Base-by-base conservation (phyloP, 2,888 invertebrate species). In the Blomia tropicalis region DNA sequence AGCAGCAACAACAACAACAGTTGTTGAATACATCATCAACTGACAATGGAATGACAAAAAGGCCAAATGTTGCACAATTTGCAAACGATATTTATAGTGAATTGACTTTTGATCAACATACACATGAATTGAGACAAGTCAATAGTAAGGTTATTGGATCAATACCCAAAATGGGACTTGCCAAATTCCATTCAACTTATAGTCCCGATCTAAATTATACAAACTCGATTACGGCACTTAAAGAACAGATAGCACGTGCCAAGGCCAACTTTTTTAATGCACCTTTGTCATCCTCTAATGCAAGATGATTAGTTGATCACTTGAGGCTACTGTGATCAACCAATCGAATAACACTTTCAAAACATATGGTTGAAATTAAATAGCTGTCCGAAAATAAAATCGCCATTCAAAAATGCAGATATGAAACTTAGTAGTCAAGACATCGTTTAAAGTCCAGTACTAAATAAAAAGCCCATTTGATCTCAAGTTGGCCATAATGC, bases 221-320 rank as follows among this genome's bases (percentile, higher is more conserved):
- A n/a, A 56, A 56, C 23, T 56, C 56, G n/a, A 27, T 56, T 11
- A 56, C 56, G 1, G 56, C 56, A 1, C 30, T 56, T 1, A 56
- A 56, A 31, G 56, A 56, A 36, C 56, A 56, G 27, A 56, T 56
- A 19, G 56, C 56, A 29, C 4, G 56, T 2, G 56, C 56, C 14
- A 56, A 56, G 11, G 56, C 56, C 14, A 56, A 56, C 29, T 56
- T 56, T 25, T 56, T 56, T 36, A 56, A 36, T 27, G 56, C 25
- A 56, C 29, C 56, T 19, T 56, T 56, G 29, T 22, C 5, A 2
- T 19, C 47, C 11, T 47, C 51, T 14, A 47, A 7, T 19, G 17
- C 36, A 36, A 7, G 36, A 17, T 36, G 36, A 36, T 36, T 36
- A 36, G 17, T 36, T 36, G 36, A 17, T 17, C 7, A 17, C 17